phyloP scores from a whole-genome alignment of 1,140 invertebrate species.

The Cataglyphis hispanica region DNA sequence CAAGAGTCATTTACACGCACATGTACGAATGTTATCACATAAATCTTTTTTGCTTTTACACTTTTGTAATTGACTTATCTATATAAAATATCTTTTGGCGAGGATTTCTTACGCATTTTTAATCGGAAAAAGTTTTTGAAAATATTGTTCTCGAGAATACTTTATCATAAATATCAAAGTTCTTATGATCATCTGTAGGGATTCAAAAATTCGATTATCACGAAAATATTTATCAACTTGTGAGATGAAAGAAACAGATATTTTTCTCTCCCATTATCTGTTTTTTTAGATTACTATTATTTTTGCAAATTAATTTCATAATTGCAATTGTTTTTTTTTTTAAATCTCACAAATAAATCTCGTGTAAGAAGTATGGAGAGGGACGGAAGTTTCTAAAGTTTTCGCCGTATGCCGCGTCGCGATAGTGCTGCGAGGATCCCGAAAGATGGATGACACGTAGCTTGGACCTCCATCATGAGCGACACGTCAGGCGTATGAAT shows the following conservation, averaged over 20 bases:
- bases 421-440: conserved; percentile 67
- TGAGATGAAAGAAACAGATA: background rate
- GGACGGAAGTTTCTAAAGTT: conserved; percentile 42
- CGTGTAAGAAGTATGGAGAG: conserved; percentile 4
- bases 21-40: conserved; percentile 41
- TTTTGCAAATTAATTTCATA: conserved; percentile 5
- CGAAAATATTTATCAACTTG: background rate
- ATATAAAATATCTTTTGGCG: background rate
- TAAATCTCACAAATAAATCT: conserved; percentile 21
- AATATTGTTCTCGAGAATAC: background rate
- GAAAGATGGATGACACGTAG: conserved; percentile 83
- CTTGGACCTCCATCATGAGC: conserved; percentile 84
- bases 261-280: background rate
- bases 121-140: background rate
- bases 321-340: background rate
- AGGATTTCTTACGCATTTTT: background rate
- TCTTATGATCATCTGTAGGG: background rate
- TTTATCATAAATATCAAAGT: background rate
- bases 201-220: background rate
- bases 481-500: conserved; percentile 85
- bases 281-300: conserved; percentile 15
- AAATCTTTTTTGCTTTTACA: conserved; percentile 10
- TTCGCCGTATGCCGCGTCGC: conserved; percentile 54
- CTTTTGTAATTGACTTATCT: background rate
- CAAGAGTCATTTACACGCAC: background rate